Conservation (phyloP, 2,888 invertebrate species). For the Ypsolopha sequella region DNA sequence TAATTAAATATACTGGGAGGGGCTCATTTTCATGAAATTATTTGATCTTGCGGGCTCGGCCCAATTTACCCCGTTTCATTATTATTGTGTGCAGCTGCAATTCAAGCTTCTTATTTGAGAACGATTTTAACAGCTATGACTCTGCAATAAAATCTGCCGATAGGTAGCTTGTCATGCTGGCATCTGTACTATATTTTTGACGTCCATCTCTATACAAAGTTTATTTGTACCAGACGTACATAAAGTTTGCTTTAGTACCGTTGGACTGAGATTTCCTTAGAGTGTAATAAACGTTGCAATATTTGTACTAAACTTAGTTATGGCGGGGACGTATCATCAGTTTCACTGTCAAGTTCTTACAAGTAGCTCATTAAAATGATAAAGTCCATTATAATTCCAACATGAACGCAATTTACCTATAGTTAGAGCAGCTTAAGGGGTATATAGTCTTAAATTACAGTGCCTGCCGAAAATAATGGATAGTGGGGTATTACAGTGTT, state of each 20-base stretch:
- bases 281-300: conserved; percentile 1
- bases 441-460: conserved; percentile 17
- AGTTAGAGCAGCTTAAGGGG: neutral
- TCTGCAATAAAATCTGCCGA: too few species aligned
- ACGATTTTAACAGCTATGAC: too few species aligned
- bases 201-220: conserved; percentile 19
- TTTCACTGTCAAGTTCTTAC: neutral
- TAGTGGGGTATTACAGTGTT: conserved; percentile 16
- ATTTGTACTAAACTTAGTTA: neutral
- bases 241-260: conserved; percentile 40
- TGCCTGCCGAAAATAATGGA: conserved; percentile 24
- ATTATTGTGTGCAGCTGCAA: too few species aligned
- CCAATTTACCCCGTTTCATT: conserved; percentile 47
- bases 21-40: conserved; percentile 66
- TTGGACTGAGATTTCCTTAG: conserved; percentile 27
- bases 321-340: neutral
- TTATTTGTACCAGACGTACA: conserved; percentile 34
- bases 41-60: conserved; percentile 54
- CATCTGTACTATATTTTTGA: conserved; percentile 16
- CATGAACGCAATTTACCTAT: neutral
- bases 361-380: neutral
- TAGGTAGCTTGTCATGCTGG: too few species aligned
- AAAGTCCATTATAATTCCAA: neutral
- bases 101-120: too few species aligned
- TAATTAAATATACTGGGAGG: conserved; percentile 58